Evolutionary conservation across 2,113 vertebrate genomes (phyloP), one percentile per base, ranked within the genome.

Genomic region (Willisornis vidua): DNA sequence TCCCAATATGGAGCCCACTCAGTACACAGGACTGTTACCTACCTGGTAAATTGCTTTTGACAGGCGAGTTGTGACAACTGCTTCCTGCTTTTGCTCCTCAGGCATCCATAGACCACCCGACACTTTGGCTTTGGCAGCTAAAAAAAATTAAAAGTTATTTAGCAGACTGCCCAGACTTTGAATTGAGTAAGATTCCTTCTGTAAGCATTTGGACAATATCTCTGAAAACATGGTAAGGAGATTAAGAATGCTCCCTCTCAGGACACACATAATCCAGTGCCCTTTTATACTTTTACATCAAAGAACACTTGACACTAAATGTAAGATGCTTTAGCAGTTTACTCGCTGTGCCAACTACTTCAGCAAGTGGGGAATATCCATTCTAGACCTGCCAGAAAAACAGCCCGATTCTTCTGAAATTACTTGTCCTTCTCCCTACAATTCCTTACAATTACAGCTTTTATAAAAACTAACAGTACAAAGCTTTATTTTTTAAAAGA

Each of bases 51-150:
- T 58, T 31, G 67, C n/a, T 39, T 94, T 29, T 80, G 88, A 80
- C 62, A 94, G 85, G 72, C 5, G 19, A 88, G 55, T 54, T 92
- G 62, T 77, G 94, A 93, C 73, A 91, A 85, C 41, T 67, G 70
- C 93, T 95, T 95, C 77, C 82, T 92, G 92, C 75, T 96, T 94
- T 93, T 75, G 61, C 79, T 93, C 93, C 67, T 95, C 82, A 79
- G 63, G 67, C 83, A 81, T 78, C 77, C 68, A 31, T 0, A 90
- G 92, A 93, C 80, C 90, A 92, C 86, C 90, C 41, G 14, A 86
- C 43, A 63, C 63, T 63, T 87, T 13, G 37, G 59, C 72, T 90
- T 75, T 81, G 31, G 66, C 29, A 90, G 65, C 14, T 45, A 12
- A 45, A 67, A 45, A 17, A 9, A 67, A 15, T 41, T 43, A 25